A percentile compares a stretch with the other conserved stretches of the same genome.
These are phyloP conservation scores for Cotesia congregata DNA, from an alignment of 2,888 invertebrate species.

Conservation along the genomic window DNA sequence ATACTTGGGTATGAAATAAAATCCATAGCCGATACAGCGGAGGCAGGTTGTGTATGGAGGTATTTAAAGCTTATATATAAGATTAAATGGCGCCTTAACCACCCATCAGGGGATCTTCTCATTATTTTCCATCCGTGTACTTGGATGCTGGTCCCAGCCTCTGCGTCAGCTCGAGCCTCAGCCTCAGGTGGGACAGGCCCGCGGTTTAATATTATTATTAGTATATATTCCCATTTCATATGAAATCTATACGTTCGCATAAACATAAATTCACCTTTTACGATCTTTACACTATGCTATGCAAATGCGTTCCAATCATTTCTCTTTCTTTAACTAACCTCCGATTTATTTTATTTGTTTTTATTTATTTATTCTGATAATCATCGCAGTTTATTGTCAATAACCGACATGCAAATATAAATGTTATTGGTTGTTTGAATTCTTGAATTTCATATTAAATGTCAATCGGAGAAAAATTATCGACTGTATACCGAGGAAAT, in stretches of 20 bases:
- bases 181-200: neutral
- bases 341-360: neutral
- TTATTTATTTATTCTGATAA: neutral
- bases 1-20: neutral
- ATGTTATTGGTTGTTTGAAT: too few species aligned
- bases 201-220: slow-evolving; percentile 56
- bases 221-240: slow-evolving; percentile 67
- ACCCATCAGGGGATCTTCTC: slow-evolving; percentile 65
- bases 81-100: slow-evolving; percentile 61
- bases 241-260: slow-evolving; percentile 68
- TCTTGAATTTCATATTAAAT: too few species aligned
- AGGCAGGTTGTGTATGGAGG: slow-evolving; percentile 23
- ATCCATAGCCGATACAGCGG: neutral
- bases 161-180: too few species aligned
- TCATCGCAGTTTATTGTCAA: neutral
- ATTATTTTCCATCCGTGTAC: slow-evolving; percentile 58
- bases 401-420: too few species aligned
- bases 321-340: slow-evolving; percentile 30
- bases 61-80: slow-evolving; percentile 14
- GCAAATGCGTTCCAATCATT: slow-evolving; percentile 69
- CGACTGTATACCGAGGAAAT: too few species aligned
- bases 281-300: slow-evolving; percentile 69
- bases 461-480: too few species aligned
- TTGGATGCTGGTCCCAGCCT: neutral
- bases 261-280: slow-evolving; percentile 68